phyloP scores from a whole-genome alignment of 2,113 vertebrate species.

The Cinclus cinclus region DNA sequence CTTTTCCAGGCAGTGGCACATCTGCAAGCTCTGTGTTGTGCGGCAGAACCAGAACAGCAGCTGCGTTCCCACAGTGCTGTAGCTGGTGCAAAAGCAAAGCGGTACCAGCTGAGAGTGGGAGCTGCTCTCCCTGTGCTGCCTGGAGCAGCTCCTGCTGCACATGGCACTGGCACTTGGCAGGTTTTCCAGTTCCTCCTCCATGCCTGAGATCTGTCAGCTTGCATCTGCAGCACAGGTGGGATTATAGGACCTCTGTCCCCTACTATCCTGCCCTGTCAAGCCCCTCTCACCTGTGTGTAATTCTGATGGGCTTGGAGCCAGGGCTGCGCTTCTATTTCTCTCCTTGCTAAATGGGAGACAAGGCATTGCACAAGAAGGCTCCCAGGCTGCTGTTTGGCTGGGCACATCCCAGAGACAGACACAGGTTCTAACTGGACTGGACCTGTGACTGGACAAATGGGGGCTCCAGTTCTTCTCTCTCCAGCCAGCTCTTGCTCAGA shows the following conservation, averaged over 20 bases:
- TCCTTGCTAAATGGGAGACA: background rate
- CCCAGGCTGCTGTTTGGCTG: background rate
- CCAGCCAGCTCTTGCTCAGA: background rate
- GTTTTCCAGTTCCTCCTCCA: background rate
- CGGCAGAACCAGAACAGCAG: background rate
- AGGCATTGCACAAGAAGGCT: background rate
- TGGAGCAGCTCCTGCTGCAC: background rate
- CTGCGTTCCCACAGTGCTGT: background rate
- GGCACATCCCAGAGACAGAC: background rate
- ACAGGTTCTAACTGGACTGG: too few relatives aligned
- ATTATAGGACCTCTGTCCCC: background rate
- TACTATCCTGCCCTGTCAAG: background rate
- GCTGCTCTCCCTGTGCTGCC: background rate
- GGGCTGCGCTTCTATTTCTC: background rate
- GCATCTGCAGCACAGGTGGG: background rate
- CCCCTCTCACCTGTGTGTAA: background rate
- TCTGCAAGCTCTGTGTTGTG: background rate
- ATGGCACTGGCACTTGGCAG: too few relatives aligned
- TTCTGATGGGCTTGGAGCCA: background rate
- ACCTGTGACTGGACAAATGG: fast-evolving
- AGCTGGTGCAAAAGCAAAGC: background rate
- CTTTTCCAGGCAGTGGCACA: background rate
- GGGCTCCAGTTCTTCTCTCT: background rate
- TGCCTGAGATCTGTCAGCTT: background rate
- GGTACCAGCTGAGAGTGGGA: background rate